These are phyloP conservation scores for Hedychridium roseum DNA, from an alignment of 2,888 invertebrate genomes.

Conservation along the genomic window DNA sequence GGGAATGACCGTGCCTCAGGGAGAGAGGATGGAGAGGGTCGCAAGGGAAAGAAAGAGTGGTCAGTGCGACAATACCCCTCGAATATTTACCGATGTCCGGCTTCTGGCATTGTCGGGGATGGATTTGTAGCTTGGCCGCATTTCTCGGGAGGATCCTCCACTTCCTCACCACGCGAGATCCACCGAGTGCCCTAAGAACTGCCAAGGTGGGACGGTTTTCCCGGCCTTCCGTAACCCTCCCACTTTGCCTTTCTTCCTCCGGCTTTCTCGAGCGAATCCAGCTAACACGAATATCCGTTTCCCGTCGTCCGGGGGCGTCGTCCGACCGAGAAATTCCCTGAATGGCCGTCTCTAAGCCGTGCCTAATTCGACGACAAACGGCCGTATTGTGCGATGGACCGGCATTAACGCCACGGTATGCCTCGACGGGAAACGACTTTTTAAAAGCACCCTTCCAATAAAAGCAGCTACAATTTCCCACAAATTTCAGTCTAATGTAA, in stretches of 20 bases:
- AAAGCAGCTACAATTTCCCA: no score
- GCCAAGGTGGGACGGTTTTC: no score
- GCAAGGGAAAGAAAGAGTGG: constrained; percentile 30
- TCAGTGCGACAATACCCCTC: constrained; percentile 26
- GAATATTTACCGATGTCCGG: constrained; percentile 46
- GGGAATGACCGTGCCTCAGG: constrained; percentile 41
- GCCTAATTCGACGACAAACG: constrained; percentile 40
- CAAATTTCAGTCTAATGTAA: no score
- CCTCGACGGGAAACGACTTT: no score
- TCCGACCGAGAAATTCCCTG: constrained; percentile 34
- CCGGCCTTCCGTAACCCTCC: constrained; percentile 7
- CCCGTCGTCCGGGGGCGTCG: constrained; percentile 11
- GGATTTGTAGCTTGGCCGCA: constrained; percentile 14
- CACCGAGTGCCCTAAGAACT: no score
- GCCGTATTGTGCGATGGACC: constrained; percentile 30
- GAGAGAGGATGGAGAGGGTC: constrained; percentile 25
- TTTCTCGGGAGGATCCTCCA: neutral
- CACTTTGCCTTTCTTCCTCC: neutral
- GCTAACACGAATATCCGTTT: constrained; percentile 9
- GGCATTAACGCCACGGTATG: no score
- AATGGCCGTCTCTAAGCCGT: constrained; percentile 36
- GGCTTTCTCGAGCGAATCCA: constrained; percentile 3
- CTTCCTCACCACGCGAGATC: constrained; percentile 1
- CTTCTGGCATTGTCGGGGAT: constrained; percentile 38
- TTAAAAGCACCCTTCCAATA: no score